A percentile compares a stretch with the other conserved stretches of the same genome.
Conservation (phyloP, 2,797 vertebrate species). For the Capromys pilorides region DNA sequence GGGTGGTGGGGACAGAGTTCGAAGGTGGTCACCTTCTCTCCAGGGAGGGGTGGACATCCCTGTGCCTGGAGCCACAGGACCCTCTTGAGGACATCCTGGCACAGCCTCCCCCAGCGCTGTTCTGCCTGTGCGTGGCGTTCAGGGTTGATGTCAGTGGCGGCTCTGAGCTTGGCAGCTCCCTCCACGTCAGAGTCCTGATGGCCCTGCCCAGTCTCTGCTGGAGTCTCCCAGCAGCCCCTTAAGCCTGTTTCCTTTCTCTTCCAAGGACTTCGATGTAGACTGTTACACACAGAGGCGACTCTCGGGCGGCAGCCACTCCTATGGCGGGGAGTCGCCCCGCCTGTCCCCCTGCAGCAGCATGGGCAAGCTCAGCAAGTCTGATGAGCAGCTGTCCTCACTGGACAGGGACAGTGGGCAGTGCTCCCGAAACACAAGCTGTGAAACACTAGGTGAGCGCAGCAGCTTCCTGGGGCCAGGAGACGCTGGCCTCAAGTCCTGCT, state of each 20-base stretch:
- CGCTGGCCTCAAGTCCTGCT: not conserved
- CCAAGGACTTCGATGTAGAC: constrained; percentile 94
- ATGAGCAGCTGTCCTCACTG: constrained; percentile 97
- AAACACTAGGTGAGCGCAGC: constrained; percentile 93
- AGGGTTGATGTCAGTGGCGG: not conserved
- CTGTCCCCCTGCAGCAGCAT: constrained; percentile 97
- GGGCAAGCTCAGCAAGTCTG: constrained; percentile 97
- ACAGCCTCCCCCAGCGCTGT: not conserved
- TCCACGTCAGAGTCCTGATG: rapidly evolving
- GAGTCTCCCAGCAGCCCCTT: constrained; percentile 10
- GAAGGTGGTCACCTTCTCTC: not conserved
- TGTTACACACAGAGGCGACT: constrained; percentile 93
- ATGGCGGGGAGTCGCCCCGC: constrained; percentile 94
- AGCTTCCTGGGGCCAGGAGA: not conserved
- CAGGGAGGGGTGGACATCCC: not conserved
- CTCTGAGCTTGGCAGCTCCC: not conserved
- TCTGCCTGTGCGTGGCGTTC: rapidly evolving
- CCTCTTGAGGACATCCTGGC: not conserved
- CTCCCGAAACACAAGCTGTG: constrained; percentile 99
- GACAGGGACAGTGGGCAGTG: constrained; percentile 98
- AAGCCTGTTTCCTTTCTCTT: not conserved
- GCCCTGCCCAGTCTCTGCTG: not conserved
- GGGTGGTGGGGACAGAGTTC: not conserved
- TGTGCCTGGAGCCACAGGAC: not conserved
- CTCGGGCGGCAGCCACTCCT: constrained; percentile 97